These are phyloP conservation scores for Cyprinella venusta DNA, from an alignment of 2,797 vertebrate species.

Conservation along the genomic window DNA sequence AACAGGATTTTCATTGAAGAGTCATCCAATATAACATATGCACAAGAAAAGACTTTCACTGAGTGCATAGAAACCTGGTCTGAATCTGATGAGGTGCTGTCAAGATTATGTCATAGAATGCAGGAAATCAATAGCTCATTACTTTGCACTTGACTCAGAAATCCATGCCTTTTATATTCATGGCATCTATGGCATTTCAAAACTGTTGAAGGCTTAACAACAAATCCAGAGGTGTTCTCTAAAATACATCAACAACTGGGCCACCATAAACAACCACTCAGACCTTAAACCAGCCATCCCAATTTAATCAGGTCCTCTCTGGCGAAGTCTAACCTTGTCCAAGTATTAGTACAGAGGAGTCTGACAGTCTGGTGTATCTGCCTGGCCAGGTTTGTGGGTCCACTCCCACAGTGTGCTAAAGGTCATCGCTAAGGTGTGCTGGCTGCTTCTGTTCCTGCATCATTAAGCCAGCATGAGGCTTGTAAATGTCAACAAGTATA, in stretches of 20 bases:
- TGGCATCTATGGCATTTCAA: constrained; percentile 32
- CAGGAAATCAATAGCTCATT: constrained; percentile 64
- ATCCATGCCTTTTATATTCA: constrained; percentile 48
- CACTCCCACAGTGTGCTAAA: constrained; percentile 51
- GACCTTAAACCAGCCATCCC: background rate
- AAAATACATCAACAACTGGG: constrained; percentile 15
- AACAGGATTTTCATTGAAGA: background rate
- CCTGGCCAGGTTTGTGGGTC: constrained; percentile 20
- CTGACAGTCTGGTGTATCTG: background rate
- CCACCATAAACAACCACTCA: background rate
- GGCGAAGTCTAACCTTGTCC: background rate
- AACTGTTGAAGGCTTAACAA: constrained; percentile 28
- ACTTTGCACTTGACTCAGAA: constrained; percentile 42
- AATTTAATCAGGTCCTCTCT: background rate
- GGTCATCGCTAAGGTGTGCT: constrained; percentile 43
- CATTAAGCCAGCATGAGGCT: constrained; percentile 45
- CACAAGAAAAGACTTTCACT: constrained; percentile 6
- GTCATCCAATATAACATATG: background rate
- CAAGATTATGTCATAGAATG: constrained; percentile 32
- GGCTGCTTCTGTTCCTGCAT: constrained; percentile 39
- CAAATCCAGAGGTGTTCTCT: constrained; percentile 18
- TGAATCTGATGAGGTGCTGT: constrained; percentile 11
- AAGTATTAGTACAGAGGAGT: constrained; percentile 17
- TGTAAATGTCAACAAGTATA: constrained; percentile 56
- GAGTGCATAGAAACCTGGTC: background rate